phyloP scores from a whole-genome alignment of 2,888 invertebrate genomes.

The Oxycera nigricornis region DNA sequence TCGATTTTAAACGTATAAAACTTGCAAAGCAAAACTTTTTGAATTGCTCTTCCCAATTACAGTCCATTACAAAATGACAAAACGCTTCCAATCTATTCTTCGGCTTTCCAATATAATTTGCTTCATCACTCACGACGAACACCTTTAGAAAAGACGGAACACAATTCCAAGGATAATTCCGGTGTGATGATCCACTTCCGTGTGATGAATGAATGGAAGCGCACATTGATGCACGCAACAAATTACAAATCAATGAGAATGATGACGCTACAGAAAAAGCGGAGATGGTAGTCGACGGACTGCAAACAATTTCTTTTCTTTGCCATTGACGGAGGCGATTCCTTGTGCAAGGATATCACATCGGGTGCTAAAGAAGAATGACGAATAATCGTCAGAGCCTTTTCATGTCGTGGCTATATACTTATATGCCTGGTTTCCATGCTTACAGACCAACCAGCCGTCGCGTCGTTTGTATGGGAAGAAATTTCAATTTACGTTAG shows the following conservation, averaged over 20 bases:
- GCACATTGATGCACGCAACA: slow-evolving; percentile 4
- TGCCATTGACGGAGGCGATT: not conserved
- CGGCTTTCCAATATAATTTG: slow-evolving; percentile 12
- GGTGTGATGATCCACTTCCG: slow-evolving; percentile 8
- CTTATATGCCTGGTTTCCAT: not conserved
- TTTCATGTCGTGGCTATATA: not conserved
- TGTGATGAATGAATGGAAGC: slow-evolving; percentile 16
- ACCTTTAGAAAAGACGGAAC: slow-evolving; percentile 18
- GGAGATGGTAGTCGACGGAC: slow-evolving; percentile 14
- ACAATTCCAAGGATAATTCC: not conserved
- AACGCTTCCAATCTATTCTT: slow-evolving; percentile 3
- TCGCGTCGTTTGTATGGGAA: not conserved
- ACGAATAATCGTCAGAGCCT: not conserved
- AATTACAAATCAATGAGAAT: slow-evolving; percentile 33
- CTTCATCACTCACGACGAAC: slow-evolving; percentile 24
- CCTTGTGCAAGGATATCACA: not conserved
- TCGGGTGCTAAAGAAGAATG: not conserved
- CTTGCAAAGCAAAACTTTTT: no score
- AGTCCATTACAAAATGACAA: slow-evolving; percentile 15
- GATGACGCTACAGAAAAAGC: slow-evolving; percentile 31
- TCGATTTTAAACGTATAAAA: no score
- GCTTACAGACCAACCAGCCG: not conserved
- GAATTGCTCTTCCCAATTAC: not conserved
- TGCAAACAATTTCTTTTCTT: slow-evolving; percentile 21
- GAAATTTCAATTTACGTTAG: slow-evolving; percentile 38